These are phyloP conservation scores for Prinia subflava DNA, from an alignment of 2,113 vertebrate species.

Conservation along the genomic window DNA sequence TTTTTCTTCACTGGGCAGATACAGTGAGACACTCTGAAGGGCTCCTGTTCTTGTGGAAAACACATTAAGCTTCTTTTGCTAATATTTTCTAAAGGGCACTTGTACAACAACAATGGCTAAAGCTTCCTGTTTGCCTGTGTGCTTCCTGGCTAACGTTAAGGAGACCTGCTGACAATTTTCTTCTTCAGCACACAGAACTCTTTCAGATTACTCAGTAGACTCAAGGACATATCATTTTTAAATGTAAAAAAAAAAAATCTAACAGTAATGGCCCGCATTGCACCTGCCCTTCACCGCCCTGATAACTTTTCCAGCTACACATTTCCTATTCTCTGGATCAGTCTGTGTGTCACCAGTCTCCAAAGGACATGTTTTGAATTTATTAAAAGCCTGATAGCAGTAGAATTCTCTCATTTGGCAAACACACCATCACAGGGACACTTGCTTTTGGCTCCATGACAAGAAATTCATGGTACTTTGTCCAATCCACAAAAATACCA, in stretches of 20 bases:
- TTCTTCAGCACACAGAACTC: slow-evolving; percentile 58
- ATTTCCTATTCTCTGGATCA: slow-evolving; percentile 13
- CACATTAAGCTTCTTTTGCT: slow-evolving; percentile 44
- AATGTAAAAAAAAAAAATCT: not conserved
- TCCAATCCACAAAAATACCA: slow-evolving; percentile 31
- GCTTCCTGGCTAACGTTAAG: slow-evolving; percentile 60
- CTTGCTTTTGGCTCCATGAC: not conserved
- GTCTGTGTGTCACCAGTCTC: slow-evolving; percentile 17
- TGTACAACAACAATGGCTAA: slow-evolving; percentile 65
- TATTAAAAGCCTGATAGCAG: slow-evolving; percentile 1
- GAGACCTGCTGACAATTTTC: slow-evolving; percentile 63
- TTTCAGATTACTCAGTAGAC: slow-evolving; percentile 25
- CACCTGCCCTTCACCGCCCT: slow-evolving; percentile 36
- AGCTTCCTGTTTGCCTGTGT: slow-evolving; percentile 67
- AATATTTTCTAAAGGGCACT: slow-evolving; percentile 68
- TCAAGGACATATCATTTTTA: not conserved
- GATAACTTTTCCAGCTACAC: not conserved
- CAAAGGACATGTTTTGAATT: slow-evolving; percentile 44
- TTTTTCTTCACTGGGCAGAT: slow-evolving; percentile 20
- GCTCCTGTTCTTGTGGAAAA: slow-evolving; percentile 63
- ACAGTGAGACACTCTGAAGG: slow-evolving; percentile 51
- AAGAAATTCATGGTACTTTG: slow-evolving; percentile 32
- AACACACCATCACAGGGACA: not conserved
- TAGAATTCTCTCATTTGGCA: slow-evolving; percentile 43
- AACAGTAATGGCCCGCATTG: not conserved